Conservation (phyloP, 2,888 invertebrate species). For the Pristionchus maxplancki region DNA sequence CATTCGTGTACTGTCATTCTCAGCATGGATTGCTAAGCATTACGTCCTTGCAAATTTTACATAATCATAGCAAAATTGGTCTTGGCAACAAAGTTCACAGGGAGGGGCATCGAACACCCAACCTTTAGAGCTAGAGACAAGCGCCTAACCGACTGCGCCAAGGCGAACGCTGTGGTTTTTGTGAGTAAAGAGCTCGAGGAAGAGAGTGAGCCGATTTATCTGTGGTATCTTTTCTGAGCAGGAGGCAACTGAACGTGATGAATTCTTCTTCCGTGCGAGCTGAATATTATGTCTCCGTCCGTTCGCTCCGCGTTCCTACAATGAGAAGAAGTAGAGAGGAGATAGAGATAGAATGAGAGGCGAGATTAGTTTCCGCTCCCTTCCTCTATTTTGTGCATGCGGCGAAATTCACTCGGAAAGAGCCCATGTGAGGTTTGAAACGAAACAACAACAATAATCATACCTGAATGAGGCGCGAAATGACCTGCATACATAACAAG, state of each 20-base stretch:
- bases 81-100: too few relatives aligned
- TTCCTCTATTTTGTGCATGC: neutral
- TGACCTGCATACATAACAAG: conserved; percentile 69
- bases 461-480: conserved; percentile 64
- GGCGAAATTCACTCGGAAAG: neutral
- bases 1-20: conserved; percentile 12
- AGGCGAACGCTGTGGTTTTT: neutral
- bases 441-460: too few relatives aligned
- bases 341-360: neutral
- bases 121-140: neutral
- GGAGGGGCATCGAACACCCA: conserved; percentile 14
- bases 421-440: neutral
- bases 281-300: conserved; percentile 55
- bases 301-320: conserved; percentile 50
- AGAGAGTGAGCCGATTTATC: neutral
- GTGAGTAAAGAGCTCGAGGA: neutral
- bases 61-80: neutral
- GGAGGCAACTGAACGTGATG: conserved; percentile 60
- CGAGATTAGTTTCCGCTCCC: conserved; percentile 20
- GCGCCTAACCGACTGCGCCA: conserved; percentile 11
- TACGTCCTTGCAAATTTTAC: conserved; percentile 35
- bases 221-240: conserved; percentile 17
- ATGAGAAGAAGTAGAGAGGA: neutral
- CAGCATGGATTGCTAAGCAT: conserved; percentile 47
- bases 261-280: conserved; percentile 59